Base-by-base conservation (phyloP, 2,113 vertebrate genomes). In the Siphamia tubifer region DNA sequence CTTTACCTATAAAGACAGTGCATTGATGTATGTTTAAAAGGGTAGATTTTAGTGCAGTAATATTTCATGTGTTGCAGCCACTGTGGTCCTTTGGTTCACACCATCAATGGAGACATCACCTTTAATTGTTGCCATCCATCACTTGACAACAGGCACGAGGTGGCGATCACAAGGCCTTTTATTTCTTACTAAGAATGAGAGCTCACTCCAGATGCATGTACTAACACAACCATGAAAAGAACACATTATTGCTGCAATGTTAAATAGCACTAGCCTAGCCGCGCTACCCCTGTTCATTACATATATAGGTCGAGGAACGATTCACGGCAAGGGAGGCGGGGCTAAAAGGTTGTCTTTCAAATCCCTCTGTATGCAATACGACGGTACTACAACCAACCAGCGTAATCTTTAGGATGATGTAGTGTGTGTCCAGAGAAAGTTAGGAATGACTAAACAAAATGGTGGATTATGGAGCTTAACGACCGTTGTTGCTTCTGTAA, bases 91-190 rank as follows among this genome's bases (percentile, higher is more conserved):
- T 78, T 64, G 58, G 52, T 78, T 80, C 47, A 21, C 53, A 17
- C 60, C 73, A 77, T 86, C 79, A 82, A 81, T 78, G 77, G 67
- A 74, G 70, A 85, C 72, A 77, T 87, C 84, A 81, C 68, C 79
- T 85, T 88, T 89, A 86, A 91, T 89, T 89, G 83, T 84, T 78
- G 60, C 76, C 87, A 87, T 87, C 83, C 78, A 83, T 90, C 87
- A 90, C 57, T 58, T 42, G 30, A 44, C 54, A 76, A 81, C 55
- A 48, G 60, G 66, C 69, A 51, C 65, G 68, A 40, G 10, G 68
- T 24, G 63, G 63, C 77, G 71, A 80, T 87, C 76, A 85, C 44
- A 70, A 32, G 60, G 57, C 16, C 45, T 76, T 87, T 83, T 69
- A 43, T 85, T 74, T 66, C 54, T 71, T 16, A 34, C 64, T 30